A percentile compares a stretch with the other conserved stretches of the same genome.
These are phyloP conservation scores for Prionace glauca DNA, from an alignment of 2,797 vertebrate genomes.

Conservation along the genomic window DNA sequence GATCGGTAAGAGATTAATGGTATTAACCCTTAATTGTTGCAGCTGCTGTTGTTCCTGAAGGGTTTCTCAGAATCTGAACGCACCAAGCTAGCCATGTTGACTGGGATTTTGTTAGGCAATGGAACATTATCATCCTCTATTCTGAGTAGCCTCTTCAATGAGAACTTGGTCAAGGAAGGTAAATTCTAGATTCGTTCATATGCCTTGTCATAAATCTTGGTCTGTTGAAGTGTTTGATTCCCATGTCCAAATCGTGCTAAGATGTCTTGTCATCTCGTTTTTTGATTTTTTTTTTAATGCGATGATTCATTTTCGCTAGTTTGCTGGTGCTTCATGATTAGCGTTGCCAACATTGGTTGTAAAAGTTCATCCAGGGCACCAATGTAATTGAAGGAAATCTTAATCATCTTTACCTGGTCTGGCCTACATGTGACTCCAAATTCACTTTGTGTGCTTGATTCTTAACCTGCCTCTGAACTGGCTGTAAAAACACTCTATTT, in stretches of 20 bases:
- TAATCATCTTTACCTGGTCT: neutral
- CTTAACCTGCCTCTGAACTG: too few species aligned
- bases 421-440: neutral
- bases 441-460: neutral
- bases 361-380: too few species aligned
- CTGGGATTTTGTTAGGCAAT: conserved; percentile 88
- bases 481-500: too few species aligned
- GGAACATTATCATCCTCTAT: conserved; percentile 86
- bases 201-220: neutral
- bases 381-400: neutral
- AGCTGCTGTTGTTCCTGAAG: conserved; percentile 95
- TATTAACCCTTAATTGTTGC: conserved; percentile 43
- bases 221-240: neutral
- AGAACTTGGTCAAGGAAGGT: conserved; percentile 98
- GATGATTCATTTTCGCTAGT: neutral
- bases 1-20: neutral
- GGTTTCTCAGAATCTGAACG: conserved; percentile 94
- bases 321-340: too few species aligned
- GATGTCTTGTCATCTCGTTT: neutral
- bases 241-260: neutral
- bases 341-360: too few species aligned
- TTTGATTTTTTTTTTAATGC: neutral
- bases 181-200: conserved; percentile 37
- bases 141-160: conserved; percentile 91
- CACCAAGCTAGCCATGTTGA: conserved; percentile 96